Conservation (phyloP, 2,113 vertebrate genomes). For the Megaceryle maxima region DNA sequence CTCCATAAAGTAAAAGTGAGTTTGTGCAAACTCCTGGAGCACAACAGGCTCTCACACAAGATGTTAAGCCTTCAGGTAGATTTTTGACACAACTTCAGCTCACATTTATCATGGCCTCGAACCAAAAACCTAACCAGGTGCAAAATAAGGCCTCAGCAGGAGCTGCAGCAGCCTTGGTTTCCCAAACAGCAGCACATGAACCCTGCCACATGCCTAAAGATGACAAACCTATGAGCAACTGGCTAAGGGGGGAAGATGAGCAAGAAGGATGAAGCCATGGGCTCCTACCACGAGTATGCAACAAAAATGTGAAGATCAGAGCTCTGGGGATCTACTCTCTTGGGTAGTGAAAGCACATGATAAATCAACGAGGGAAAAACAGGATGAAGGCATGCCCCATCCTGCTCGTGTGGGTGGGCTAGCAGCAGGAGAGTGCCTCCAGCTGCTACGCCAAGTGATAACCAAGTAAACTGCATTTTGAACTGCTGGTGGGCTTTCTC, state of each 20-base stretch:
- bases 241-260: background rate
- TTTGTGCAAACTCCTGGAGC: background rate
- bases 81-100: background rate
- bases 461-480: background rate
- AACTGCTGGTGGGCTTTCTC: background rate
- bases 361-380: background rate
- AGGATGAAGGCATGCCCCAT: background rate
- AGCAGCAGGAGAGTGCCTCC: background rate
- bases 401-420: background rate
- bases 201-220: background rate
- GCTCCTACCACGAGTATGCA: fast-evolving
- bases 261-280: fast-evolving
- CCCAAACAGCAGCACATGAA: background rate
- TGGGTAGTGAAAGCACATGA: background rate
- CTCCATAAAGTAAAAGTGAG: background rate
- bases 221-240: fast-evolving
- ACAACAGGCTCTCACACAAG: background rate
- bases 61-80: background rate
- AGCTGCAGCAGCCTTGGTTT: background rate
- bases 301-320: background rate
- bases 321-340: background rate
- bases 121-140: background rate
- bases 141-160: background rate
- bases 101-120: background rate
- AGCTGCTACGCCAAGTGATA: background rate